Conservation (phyloP, 2,797 vertebrate species). For the Myripristis murdjan region DNA sequence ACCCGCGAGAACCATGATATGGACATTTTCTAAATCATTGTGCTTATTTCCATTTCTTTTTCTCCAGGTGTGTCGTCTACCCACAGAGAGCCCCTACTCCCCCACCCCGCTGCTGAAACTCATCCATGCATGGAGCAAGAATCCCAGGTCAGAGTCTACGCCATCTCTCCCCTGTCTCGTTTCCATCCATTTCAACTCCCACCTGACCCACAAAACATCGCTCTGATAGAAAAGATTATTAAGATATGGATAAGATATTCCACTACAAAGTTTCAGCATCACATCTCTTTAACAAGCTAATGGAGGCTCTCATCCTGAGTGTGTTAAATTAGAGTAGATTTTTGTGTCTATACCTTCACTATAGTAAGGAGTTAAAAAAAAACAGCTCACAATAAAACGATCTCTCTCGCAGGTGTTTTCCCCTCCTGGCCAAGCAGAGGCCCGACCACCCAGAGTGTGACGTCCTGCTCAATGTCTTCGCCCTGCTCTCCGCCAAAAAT, state of each 20-base stretch:
- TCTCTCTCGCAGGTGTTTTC: slow-evolving; percentile 88
- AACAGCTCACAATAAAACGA: no score
- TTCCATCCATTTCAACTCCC: neutral
- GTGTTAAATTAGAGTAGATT: neutral
- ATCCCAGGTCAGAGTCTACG: slow-evolving; percentile 86
- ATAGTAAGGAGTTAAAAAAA: no score
- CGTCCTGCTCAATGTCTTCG: slow-evolving; percentile 91
- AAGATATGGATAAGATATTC: neutral
- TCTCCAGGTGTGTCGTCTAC: slow-evolving; percentile 90
- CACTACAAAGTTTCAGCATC: no score
- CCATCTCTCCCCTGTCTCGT: neutral
- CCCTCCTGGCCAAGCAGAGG: slow-evolving; percentile 92
- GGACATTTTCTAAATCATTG: neutral
- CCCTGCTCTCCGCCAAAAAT: slow-evolving; percentile 92
- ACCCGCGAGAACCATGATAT: no score
- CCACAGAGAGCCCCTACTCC: slow-evolving; percentile 93
- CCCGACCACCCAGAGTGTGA: slow-evolving; percentile 88
- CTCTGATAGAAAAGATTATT: no score
- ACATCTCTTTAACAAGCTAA: neutral
- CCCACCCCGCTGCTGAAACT: slow-evolving; percentile 94
- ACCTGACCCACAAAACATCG: no score
- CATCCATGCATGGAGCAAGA: slow-evolving; percentile 94
- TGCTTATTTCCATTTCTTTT: neutral
- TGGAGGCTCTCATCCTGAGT: neutral
- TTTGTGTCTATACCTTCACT: no score